phyloP scores from a whole-genome alignment of 2,797 vertebrate species.

The Argyrosomus regius region DNA sequence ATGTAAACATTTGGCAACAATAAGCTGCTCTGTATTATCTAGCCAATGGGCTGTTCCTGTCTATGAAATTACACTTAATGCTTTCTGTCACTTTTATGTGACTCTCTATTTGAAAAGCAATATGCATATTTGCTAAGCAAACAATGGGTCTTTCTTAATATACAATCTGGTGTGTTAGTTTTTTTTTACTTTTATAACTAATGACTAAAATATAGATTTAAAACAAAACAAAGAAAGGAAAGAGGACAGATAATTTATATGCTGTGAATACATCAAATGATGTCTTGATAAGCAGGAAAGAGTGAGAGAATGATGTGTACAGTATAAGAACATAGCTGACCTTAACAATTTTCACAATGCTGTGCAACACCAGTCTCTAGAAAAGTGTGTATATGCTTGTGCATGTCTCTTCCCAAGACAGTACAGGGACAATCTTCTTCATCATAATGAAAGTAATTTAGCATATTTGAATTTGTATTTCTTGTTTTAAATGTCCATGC shows the following conservation, averaged over 20 bases:
- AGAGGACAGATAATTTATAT: neutral
- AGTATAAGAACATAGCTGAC: neutral
- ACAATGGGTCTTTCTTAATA: neutral
- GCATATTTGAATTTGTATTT: neutral
- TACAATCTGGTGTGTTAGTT: neutral
- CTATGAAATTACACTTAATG: conserved; percentile 8
- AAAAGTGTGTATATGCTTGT: neutral
- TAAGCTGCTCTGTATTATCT: conserved; percentile 25
- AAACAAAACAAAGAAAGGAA: neutral
- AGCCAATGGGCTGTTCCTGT: neutral
- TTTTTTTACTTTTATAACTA: neutral
- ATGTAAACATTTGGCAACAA: conserved; percentile 36
- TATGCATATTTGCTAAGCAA: conserved; percentile 15
- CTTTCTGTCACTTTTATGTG: conserved; percentile 8
- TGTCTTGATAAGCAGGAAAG: neutral
- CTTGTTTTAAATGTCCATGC: neutral
- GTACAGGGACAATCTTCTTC: neutral
- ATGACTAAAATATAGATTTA: conserved; percentile 16
- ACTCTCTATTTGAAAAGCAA: neutral
- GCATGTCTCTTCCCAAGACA: neutral
- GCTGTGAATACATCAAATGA: neutral
- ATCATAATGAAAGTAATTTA: neutral
- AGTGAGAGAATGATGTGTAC: neutral
- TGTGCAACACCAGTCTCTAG: neutral
- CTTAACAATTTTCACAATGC: neutral